These are phyloP conservation scores for Melitaea athalia DNA, from an alignment of 2,888 invertebrate genomes.

Conservation along the genomic window DNA sequence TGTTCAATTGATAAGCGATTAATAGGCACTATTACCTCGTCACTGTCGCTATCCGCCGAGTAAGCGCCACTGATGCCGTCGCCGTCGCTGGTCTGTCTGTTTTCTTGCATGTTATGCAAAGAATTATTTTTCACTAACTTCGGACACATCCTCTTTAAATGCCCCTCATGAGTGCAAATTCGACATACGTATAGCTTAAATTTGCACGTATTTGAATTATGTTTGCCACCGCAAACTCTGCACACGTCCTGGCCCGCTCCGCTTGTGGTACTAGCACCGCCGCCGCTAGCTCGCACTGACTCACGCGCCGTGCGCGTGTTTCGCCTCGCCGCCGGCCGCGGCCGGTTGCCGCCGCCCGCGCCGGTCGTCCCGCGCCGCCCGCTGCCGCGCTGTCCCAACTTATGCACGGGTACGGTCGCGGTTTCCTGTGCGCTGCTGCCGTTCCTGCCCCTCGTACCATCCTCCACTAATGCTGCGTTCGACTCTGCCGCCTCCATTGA, in stretches of 20 bases:
- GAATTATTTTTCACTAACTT: neutral
- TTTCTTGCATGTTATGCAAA: too few relatives aligned
- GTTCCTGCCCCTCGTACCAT: neutral
- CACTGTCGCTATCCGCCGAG: neutral
- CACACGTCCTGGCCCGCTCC: too few relatives aligned
- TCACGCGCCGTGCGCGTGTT: too few relatives aligned
- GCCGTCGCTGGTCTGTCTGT: too few relatives aligned
- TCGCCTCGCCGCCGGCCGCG: too few relatives aligned
- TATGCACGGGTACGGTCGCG: neutral
- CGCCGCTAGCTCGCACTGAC: too few relatives aligned
- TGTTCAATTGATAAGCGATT: neutral
- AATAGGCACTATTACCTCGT: neutral
- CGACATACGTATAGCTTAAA: constrained; percentile 2
- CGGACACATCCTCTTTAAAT: neutral
- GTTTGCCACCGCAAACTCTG: too few relatives aligned
- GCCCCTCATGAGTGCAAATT: neutral
- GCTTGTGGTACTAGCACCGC: too few relatives aligned
- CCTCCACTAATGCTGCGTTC: constrained; percentile 23
- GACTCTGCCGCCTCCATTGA: constrained; percentile 36
- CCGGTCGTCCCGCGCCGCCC: neutral
- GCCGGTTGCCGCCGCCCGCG: neutral
- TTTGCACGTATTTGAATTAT: neutral
- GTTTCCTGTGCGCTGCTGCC: neutral
- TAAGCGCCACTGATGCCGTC: too few relatives aligned
- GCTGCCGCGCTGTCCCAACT: neutral